A percentile compares a stretch with the other conserved stretches of the same genome.
These are phyloP conservation scores for Poecilus cupreus DNA, from an alignment of 2,888 invertebrate species.

Conservation along the genomic window DNA sequence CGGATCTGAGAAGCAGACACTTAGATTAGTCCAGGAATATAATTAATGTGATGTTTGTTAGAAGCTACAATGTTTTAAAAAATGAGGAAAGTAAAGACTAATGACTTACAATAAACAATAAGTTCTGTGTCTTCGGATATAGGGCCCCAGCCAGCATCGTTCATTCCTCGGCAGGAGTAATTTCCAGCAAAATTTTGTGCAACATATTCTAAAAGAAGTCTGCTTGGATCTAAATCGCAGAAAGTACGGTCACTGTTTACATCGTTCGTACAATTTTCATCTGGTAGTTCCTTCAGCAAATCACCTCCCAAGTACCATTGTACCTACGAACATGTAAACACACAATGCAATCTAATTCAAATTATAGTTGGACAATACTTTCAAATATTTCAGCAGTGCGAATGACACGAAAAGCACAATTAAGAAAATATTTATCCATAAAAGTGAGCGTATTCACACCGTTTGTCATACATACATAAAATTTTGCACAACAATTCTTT, in stretches of 20 bases:
- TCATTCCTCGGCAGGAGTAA: conserved; percentile 94
- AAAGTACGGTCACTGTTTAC: conserved; percentile 76
- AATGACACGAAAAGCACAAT: too few relatives aligned
- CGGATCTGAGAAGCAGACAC: conserved; percentile 77
- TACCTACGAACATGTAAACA: conserved; percentile 65
- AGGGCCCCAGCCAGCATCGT: conserved; percentile 91
- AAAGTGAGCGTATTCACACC: too few relatives aligned
- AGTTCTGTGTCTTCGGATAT: conserved; percentile 86
- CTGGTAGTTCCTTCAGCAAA: conserved; percentile 88
- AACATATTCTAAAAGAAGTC: conserved; percentile 89
- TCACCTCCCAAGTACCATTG: conserved; percentile 92
- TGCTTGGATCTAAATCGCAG: conserved; percentile 91
- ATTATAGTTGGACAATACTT: too few relatives aligned
- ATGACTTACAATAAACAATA: conserved; percentile 84
- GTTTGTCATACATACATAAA: too few relatives aligned
- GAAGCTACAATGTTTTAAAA: background rate
- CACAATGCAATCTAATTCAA: too few relatives aligned
- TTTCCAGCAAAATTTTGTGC: conserved; percentile 93
- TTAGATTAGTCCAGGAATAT: background rate
- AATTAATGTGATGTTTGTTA: background rate
- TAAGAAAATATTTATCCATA: too few relatives aligned
- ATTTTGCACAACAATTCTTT: too few relatives aligned
- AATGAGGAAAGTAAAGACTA: background rate
- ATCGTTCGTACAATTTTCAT: conserved; percentile 80
- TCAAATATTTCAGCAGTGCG: too few relatives aligned